Evolutionary conservation across 2,888 invertebrate species (phyloP), one percentile per base, ranked within the genome.

Genomic region (Silvanus unidentatus): DNA sequence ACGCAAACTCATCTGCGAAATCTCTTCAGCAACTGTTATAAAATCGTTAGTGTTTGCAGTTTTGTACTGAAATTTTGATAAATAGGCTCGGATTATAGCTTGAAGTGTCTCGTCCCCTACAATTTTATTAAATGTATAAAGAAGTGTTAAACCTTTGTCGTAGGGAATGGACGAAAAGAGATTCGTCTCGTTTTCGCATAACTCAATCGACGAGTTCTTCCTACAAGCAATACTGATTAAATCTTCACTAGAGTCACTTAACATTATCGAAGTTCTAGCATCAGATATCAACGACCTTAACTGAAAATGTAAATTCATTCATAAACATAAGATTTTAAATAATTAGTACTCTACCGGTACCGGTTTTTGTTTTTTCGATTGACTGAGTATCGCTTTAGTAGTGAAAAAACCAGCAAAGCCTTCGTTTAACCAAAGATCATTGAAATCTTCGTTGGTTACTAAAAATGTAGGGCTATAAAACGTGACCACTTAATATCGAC

Each of bases 381-480:
- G n/a, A n/a, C n/a, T n/a, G n/a, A n/a, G n/a, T n/a, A 37, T 15
- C 3, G 37, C 37, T 16, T 37, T 37, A 37, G 8, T 6, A 3
- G 37, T 4, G 5, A 37, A 15, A 40, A 52, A 64, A 4, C 55
- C 53, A 6, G 62, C 61, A 36, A 63, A 58, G 9, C 58, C 59
- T 49, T 64, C 64, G 30, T 64, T 62, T 12, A 64, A 40, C 64
- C 64, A 64, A 15, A 63, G 44, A 35, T 64, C 62, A 38, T 54
- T 55, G 63, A 63, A 64, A 59, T 60, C 62, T 15, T 58, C 49
- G 37, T 60, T 63, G 2, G 63, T 63, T 6, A 63, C 64, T 63
- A 40, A 28, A 57, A 59, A 44, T n/a, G n/a, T n/a, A n/a, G n/a
- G n/a, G n/a, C 40, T 37, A 42, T 37, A 16, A 13, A 13, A n/a